These are phyloP conservation scores for Elmis aenea DNA, from an alignment of 2,888 invertebrate species.

Conservation along the genomic window DNA sequence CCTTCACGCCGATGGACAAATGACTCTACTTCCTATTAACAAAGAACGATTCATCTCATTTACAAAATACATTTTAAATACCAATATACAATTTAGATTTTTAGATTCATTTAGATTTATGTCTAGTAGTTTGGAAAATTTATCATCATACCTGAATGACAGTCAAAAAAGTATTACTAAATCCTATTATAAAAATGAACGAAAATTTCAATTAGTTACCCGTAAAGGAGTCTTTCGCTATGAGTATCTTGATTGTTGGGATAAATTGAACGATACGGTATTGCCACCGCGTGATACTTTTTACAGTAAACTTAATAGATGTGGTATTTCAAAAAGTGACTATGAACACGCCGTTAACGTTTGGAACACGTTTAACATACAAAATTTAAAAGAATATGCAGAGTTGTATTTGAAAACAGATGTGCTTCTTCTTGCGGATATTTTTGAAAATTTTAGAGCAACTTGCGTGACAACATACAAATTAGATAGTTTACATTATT, in stretches of 20 bases:
- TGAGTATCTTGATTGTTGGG: slow-evolving; percentile 29
- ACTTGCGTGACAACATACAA: slow-evolving; percentile 22
- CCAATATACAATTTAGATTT: too few species aligned
- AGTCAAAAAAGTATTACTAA: too few species aligned
- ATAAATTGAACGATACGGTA: too few species aligned
- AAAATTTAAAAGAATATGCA: too few species aligned
- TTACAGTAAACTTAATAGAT: slow-evolving; percentile 22
- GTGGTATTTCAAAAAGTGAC: slow-evolving; percentile 23
- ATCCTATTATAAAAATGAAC: too few species aligned
- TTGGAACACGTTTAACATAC: slow-evolving; percentile 33
- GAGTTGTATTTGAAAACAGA: too few species aligned
- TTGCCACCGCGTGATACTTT: slow-evolving; percentile 27
- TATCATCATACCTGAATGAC: slow-evolving; percentile 25
- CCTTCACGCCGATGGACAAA: slow-evolving; percentile 15
- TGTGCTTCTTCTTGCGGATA: too few species aligned
- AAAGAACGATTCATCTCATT: slow-evolving; percentile 28
- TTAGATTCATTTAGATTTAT: too few species aligned
- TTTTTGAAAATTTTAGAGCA: too few species aligned
- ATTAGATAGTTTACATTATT: slow-evolving; percentile 36
- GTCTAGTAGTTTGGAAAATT: too few species aligned
- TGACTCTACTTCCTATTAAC: slow-evolving; percentile 21
- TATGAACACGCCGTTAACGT: slow-evolving; percentile 35
- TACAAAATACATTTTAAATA: too few species aligned
- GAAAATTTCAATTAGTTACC: slow-evolving; percentile 22
- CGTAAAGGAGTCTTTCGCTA: slow-evolving; percentile 38